Conservation (phyloP, 2,113 vertebrate species). For the Gavialis gangeticus region DNA sequence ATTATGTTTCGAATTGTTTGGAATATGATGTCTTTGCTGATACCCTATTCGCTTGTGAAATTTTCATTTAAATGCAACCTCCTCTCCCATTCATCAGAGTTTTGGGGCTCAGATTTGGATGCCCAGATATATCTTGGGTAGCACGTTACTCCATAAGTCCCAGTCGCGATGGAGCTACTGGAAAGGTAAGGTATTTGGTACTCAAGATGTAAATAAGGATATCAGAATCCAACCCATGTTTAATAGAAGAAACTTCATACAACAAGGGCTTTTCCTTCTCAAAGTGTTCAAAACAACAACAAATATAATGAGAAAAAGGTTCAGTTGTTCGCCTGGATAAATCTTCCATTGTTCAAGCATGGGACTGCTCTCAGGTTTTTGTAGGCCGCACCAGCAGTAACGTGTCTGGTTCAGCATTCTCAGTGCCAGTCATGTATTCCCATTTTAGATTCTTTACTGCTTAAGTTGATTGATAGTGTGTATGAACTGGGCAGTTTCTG, state of each 20-base stretch:
- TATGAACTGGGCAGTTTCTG: background rate
- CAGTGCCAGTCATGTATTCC: background rate
- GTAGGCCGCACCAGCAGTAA: background rate
- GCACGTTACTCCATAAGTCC: background rate
- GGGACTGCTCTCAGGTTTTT: accelerated
- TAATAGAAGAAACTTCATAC: background rate
- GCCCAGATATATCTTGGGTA: background rate
- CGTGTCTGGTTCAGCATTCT: background rate
- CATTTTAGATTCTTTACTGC: background rate
- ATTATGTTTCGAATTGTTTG: background rate
- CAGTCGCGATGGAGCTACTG: background rate
- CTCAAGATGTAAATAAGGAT: background rate
- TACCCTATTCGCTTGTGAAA: background rate
- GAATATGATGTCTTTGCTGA: background rate
- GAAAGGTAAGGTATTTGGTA: background rate
- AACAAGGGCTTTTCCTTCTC: background rate
- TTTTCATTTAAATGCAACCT: background rate
- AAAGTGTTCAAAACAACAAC: background rate
- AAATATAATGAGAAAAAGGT: background rate
- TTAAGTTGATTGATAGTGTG: background rate
- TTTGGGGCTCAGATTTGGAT: background rate
- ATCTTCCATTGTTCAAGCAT: background rate
- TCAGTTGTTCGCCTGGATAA: background rate
- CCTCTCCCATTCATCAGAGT: background rate
- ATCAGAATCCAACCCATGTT: background rate